These are phyloP conservation scores for Ichneumoninae sp. DNA, from an alignment of 2,888 invertebrate genomes.

Conservation along the genomic window DNA sequence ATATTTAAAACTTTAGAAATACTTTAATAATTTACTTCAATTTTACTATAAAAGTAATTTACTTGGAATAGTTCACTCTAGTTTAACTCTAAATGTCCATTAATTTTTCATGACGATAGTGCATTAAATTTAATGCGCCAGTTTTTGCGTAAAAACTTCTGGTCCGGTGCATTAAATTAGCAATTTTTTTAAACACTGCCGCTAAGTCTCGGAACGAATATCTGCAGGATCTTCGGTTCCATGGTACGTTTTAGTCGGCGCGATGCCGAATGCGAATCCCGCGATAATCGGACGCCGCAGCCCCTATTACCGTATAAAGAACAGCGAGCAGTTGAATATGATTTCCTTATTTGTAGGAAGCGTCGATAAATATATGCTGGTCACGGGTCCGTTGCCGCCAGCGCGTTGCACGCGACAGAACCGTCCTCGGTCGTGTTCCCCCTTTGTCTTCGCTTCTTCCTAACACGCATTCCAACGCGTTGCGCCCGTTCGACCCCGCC, in stretches of 20 bases:
- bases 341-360: conserved; percentile 61
- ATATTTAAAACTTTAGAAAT: not conserved
- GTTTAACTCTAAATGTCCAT: too few species aligned
- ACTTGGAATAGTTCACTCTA: too few species aligned
- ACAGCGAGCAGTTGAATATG: conserved; percentile 33
- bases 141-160: too few species aligned
- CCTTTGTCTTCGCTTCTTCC: conserved; percentile 61
- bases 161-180: too few species aligned
- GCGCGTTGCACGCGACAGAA: conserved; percentile 20
- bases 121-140: too few species aligned
- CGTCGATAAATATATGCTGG: conserved; percentile 49
- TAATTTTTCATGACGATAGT: too few species aligned
- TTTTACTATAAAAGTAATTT: too few species aligned
- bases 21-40: too few species aligned
- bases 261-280: conserved; percentile 2
- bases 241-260: not conserved
- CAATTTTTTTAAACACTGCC: too few species aligned
- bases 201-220: too few species aligned
- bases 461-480: conserved; percentile 65
- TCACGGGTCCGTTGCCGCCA: conserved; percentile 38
- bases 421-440: conserved; percentile 28
- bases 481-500: conserved; percentile 65
- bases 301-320: conserved; percentile 11
- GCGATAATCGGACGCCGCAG: not conserved
- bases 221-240: too few species aligned